Evolutionary conservation across 2,797 vertebrate genomes (phyloP), one percentile per base, ranked within the genome.

Genomic region (Psittacula echo): DNA sequence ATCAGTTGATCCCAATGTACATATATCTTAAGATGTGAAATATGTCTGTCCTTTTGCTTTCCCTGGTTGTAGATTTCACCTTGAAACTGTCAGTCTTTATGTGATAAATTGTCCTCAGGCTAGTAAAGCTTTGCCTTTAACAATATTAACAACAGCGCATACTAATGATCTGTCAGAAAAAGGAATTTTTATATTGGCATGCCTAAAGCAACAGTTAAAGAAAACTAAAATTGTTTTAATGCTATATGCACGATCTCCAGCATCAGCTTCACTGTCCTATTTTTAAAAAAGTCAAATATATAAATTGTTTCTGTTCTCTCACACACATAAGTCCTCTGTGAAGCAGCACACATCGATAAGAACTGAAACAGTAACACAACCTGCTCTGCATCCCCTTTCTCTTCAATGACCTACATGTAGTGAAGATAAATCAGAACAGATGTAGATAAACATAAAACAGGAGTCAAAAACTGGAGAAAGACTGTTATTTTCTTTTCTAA

Each of bases 41-140:
- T 80, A n/a, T 13, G 16, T 71, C 56, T 71, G 4, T 90, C n/a
- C 51, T 72, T 85, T 74, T 95, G 58, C 21, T 79, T 74, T 56
- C 64, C 64, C 27, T 93, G 37, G 30, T 73, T 82, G 81, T 89
- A 81, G 41, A 66, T 92, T 96, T 95, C 82, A 87, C 96, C 94
- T 95, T 94, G 94, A 94, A 95, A 85, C 39, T 41, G 21, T 62
- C 29, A 42, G 51, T 89, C 78, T 79, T 87, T 67, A 37, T 77
- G 41, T 83, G 72, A 60, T 71, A 75, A 80, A 84, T 87, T 93
- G 32, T 85, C 94, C 91, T 92, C 64, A 61, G 87, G 94, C 95
- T 94, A 85, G 68, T 79, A 77, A 83, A 89, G 74, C 60, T 78
- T 86, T 87, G 47, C 67, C 68, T 85, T 75, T 79, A 92, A 87